Percentiles rank a stretch among this genome's conserved stretches.
Conservation (phyloP, 2,888 invertebrate species). For the Pomacea canaliculata region DNA sequence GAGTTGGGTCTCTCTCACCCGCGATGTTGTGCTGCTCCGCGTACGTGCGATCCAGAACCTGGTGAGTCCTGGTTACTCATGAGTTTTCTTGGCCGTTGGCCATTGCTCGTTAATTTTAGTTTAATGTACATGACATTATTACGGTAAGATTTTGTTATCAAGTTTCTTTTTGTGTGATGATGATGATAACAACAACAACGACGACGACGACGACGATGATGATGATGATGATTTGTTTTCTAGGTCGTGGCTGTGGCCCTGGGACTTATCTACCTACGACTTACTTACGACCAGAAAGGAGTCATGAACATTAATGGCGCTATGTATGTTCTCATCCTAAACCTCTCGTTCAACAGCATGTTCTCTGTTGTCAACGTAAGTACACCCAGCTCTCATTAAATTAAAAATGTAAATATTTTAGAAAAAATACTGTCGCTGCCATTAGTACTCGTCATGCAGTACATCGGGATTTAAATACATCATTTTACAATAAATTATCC, state of each 20-base stretch:
- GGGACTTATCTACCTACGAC: conserved; percentile 84
- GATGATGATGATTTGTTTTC: conserved; percentile 20
- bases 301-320: conserved; percentile 72
- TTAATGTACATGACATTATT: too few species aligned
- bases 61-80: conserved; percentile 74
- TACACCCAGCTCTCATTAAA: not conserved
- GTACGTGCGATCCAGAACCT: conserved; percentile 89
- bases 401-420: too few species aligned
- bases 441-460: too few species aligned
- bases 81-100: too few species aligned
- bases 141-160: too few species aligned
- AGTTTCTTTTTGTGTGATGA: too few species aligned
- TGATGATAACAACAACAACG: too few species aligned
- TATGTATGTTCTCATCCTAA: conserved; percentile 52
- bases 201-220: too few species aligned
- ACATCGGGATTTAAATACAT: too few species aligned
- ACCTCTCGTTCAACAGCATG: conserved; percentile 86
- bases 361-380: conserved; percentile 91
- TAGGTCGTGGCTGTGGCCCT: conserved; percentile 88
- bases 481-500: too few species aligned
- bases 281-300: conserved; percentile 84
- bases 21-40: conserved; percentile 91
- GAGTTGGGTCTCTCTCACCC: conserved; percentile 87
- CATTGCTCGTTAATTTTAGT: too few species aligned
- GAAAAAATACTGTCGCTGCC: too few species aligned